phyloP scores from a whole-genome alignment of 2,113 vertebrate genomes.

The Rafetus swinhoei region DNA sequence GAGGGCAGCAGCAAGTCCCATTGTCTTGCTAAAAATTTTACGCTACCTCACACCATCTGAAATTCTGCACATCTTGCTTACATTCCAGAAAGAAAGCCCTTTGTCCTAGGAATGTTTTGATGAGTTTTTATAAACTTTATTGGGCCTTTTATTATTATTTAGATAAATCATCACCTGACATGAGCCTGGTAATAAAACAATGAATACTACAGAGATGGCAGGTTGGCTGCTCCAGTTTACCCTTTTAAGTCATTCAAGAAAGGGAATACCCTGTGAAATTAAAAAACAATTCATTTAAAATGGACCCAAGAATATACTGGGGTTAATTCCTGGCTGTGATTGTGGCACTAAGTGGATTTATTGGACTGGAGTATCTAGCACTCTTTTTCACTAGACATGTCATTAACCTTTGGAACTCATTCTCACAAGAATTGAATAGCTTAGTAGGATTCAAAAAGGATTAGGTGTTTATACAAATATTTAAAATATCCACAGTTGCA shows the following conservation, averaged over 20 bases:
- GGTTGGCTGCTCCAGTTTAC: neutral
- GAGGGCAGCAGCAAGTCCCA: too few species aligned
- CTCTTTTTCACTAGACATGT: neutral
- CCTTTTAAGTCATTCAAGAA: slow-evolving; percentile 14
- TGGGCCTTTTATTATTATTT: neutral
- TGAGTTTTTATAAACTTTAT: neutral
- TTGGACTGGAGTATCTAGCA: slow-evolving; percentile 12
- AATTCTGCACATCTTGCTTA: neutral
- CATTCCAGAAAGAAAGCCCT: neutral
- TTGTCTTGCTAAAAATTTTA: neutral
- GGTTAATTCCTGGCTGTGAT: neutral
- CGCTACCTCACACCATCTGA: neutral
- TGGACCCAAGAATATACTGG: slow-evolving; percentile 15
- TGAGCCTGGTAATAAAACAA: slow-evolving; percentile 14
- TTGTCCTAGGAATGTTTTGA: neutral
- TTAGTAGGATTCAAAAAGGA: neutral
- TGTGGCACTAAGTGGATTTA: neutral
- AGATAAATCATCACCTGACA: neutral
- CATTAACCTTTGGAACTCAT: neutral
- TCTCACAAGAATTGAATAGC: neutral
- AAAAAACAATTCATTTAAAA: slow-evolving; percentile 40
- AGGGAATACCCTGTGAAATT: slow-evolving; percentile 41
- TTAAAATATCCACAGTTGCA: neutral
- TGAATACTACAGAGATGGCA: slow-evolving; percentile 10
- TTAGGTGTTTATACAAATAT: neutral